Base-by-base conservation (phyloP, 1,140 invertebrate species). In the Cheumatopsyche charites region DNA sequence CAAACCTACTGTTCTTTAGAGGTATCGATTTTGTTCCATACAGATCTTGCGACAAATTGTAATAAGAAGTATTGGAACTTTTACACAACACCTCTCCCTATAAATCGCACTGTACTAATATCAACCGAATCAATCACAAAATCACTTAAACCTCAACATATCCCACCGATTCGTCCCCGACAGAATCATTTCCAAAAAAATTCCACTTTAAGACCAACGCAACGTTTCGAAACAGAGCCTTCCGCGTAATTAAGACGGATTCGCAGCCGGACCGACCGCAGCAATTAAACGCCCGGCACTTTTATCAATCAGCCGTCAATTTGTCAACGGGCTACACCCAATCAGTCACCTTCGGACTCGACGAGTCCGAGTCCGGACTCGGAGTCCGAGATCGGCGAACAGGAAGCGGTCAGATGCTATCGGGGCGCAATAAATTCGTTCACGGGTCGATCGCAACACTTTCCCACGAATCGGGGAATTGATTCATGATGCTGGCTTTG, bases 381-480 rank as follows among this genome's bases (percentile, higher is more conserved):
- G 29, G 29, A 36, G 29, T 36, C 9, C 29, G 55, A 58, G 55
- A 58, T 58, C 55, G 25, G 55, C 55, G 3, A 49, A 21, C 41
- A 66, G 63, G 62, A 63, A 63, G 23, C 23, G 63, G 19, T 47
- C 36, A 47, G 63, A 66, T 66, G 15, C 25, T 47, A 66, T 45
- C 63, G 13, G 43, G 47, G 23, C 2, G 63, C 17, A 26, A 66
- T 47, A 66, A 66, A 66, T 66, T 42, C n/a, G 25, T 66, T 42
- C 23, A 47, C 62, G 17, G 55, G 21, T 45, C 62, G 62, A 63
- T 45, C 23, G 41, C 29, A 63, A 63, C 63, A 47, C 41, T 66
- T 66, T 66, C 63, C 63, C 63, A 66, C 63, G 63, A 66, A 66
- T 47, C 15, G 41, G 47, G 41, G 25, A 47, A 66, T 66, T 66